Evolutionary conservation across 1,140 invertebrate species (phyloP), one percentile per base, ranked within the genome.

Genomic region (Himalopsyche phryganea): DNA sequence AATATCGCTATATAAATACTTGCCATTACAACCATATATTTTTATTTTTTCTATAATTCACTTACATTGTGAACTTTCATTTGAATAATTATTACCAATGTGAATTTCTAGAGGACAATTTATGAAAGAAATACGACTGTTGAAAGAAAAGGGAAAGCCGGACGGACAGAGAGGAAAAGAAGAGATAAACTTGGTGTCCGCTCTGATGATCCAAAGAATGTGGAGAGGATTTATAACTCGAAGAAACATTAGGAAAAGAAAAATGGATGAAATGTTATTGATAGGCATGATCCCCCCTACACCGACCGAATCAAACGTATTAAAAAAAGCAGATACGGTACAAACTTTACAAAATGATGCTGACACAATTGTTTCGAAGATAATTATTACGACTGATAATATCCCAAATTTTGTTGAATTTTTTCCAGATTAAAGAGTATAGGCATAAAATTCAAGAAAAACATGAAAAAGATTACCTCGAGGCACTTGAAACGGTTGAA

Each of bases 61-160:
- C n/a, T n/a, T n/a, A n/a, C n/a, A n/a, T n/a, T n/a, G n/a, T n/a
- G n/a, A n/a, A n/a, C n/a, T n/a, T n/a, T n/a, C n/a, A n/a, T n/a
- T n/a, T n/a, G n/a, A n/a, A n/a, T n/a, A n/a, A n/a, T n/a, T n/a
- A n/a, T n/a, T n/a, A n/a, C n/a, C n/a, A n/a, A n/a, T n/a, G n/a
- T n/a, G n/a, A n/a, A n/a, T n/a, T 48, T 51, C 1, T 48, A 35
- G 93, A 61, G 85, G 91, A 7, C 89, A 94, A 68, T 93, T 95
- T 65, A 94, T 96, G 89, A 89, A 89, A 71, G 92, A 95, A 75
- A 91, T 96, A 50, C 76, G 86, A 18, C 77, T 84, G 15, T 78
- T 87, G 54, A 91, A 90, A 71, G 88, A 91, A 61, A 87, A 84
- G 66, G 80, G 82, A 6, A 85, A 87, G 65, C 68, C 77, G 9